Percentiles rank a stretch among this genome's conserved stretches.
phyloP scores from a whole-genome alignment of 2,113 vertebrate species.

The Silurus meridionalis region DNA sequence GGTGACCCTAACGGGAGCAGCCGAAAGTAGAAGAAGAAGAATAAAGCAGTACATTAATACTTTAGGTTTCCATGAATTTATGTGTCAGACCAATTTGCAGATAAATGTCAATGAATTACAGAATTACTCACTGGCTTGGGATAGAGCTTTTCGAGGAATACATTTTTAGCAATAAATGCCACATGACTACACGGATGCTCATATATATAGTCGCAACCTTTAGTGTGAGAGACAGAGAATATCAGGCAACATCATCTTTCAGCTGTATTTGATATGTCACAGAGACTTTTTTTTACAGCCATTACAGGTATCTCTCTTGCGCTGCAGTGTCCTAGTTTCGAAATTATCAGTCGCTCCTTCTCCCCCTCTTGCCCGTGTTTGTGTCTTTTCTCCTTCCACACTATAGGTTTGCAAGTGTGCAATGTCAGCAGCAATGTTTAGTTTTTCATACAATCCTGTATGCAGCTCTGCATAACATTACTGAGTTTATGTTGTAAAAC shows the following conservation, averaged over 20 bases:
- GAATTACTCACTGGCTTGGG: background rate
- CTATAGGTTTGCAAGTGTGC: constrained; percentile 64
- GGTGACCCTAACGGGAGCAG: no score
- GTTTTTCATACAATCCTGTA: constrained; percentile 46
- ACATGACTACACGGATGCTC: no score
- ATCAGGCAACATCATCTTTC: constrained; percentile 19
- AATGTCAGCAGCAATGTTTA: constrained; percentile 66
- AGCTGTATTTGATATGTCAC: constrained; percentile 47
- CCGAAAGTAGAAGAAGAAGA: no score
- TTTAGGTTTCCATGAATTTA: no score
- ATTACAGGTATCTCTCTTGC: constrained; percentile 33
- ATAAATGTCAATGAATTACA: background rate
- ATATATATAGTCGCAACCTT: constrained; percentile 3
- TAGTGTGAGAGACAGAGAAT: background rate
- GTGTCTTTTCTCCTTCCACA: constrained; percentile 45
- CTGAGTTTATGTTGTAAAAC: background rate
- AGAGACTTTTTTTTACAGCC: constrained; percentile 47
- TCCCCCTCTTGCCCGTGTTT: background rate
- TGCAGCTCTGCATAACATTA: constrained; percentile 38
- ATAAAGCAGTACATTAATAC: no score
- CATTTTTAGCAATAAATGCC: background rate
- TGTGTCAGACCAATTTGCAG: background rate
- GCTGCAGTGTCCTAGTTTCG: constrained; percentile 56
- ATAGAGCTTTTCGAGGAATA: background rate
- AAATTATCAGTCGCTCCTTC: constrained; percentile 5